Percentiles rank a stretch among this genome's conserved stretches.
These are phyloP conservation scores for Tenthredo livida DNA, from an alignment of 2,888 invertebrate species.

Conservation along the genomic window DNA sequence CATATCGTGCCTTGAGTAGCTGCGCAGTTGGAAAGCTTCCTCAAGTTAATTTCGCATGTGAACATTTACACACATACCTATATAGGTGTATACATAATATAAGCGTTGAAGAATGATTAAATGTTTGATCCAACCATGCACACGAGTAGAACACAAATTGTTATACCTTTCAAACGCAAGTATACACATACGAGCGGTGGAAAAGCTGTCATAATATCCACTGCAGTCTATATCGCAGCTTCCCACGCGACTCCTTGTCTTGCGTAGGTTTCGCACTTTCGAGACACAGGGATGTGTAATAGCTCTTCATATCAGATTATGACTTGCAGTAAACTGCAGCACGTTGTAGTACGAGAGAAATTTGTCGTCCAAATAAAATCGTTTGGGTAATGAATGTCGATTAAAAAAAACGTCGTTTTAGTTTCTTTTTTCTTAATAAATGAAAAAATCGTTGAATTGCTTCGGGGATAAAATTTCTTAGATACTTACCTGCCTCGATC, in stretches of 20 bases:
- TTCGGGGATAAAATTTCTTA: background rate
- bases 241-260: conserved; percentile 37
- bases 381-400: background rate
- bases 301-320: background rate
- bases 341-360: background rate
- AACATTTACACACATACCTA: background rate
- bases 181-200: background rate
- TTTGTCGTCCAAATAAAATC: background rate
- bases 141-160: conserved; percentile 19
- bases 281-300: background rate
- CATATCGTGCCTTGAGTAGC: background rate
- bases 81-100: too few species aligned
- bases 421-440: background rate
- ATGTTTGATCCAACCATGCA: background rate
- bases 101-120: background rate
- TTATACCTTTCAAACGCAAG: conserved; percentile 7
- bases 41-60: background rate
- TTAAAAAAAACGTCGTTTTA: background rate
- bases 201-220: conserved; percentile 28
- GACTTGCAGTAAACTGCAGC: background rate
- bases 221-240: background rate
- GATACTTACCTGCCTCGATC: background rate
- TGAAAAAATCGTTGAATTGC: background rate
- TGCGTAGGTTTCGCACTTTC: conserved; percentile 15
- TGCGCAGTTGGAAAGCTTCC: background rate